These are phyloP conservation scores for Drosophila anceps DNA, from an alignment of 2,888 invertebrate genomes.

Conservation along the genomic window DNA sequence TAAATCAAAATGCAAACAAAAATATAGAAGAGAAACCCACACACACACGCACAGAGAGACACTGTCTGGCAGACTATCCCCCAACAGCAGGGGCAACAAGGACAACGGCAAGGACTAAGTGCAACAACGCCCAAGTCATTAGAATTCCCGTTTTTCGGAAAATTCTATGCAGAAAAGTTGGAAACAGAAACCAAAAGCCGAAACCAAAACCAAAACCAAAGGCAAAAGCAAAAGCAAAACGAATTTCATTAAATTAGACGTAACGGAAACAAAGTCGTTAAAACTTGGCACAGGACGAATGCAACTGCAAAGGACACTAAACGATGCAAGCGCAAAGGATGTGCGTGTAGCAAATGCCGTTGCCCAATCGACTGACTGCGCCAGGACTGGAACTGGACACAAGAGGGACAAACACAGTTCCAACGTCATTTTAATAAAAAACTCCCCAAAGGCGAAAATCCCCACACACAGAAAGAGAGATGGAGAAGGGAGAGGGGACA, in stretches of 20 bases:
- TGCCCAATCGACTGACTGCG: slow-evolving; percentile 62
- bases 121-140: slow-evolving; percentile 77
- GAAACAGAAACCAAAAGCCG: slow-evolving; percentile 23
- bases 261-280: slow-evolving; percentile 81
- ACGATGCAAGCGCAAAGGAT: slow-evolving; percentile 60
- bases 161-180: slow-evolving; percentile 72
- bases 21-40: slow-evolving; percentile 22
- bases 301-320: slow-evolving; percentile 55
- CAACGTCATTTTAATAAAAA: slow-evolving; percentile 74
- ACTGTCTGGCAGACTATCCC: slow-evolving; percentile 17
- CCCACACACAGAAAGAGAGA: slow-evolving; percentile 15
- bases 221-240: slow-evolving; percentile 67
- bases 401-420: slow-evolving; percentile 20
- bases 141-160: slow-evolving; percentile 70
- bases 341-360: slow-evolving; percentile 63
- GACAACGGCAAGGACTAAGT: slow-evolving; percentile 29
- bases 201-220: slow-evolving; percentile 32
- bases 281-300: slow-evolving; percentile 67
- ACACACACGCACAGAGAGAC: slow-evolving; percentile 7
- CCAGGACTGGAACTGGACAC: slow-evolving; percentile 29
- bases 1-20: slow-evolving; percentile 72
- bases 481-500: background rate
- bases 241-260: slow-evolving; percentile 81
- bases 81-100: background rate
- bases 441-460: slow-evolving; percentile 59